Evolutionary conservation across 2,888 invertebrate genomes (phyloP).

Genomic region (Rutpela maculata): DNA sequence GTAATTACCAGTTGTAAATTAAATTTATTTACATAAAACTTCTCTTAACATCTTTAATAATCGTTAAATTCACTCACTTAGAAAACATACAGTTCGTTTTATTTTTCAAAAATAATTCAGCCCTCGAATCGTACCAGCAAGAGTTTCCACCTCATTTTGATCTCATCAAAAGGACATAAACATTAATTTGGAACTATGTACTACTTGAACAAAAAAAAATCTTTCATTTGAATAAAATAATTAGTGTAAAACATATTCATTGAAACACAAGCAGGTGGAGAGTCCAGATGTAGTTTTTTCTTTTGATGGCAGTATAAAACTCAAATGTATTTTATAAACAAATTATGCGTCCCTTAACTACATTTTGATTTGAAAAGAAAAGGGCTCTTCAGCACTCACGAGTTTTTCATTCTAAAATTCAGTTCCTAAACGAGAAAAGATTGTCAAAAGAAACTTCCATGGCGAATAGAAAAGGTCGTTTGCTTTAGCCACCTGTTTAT

Average conservation of each 20-base stretch:
- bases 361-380: conserved; percentile 5
- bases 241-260: neutral
- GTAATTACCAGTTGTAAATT: no score
- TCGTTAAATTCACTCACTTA: no score
- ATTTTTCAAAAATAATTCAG: no score
- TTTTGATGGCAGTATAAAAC: neutral
- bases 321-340: neutral
- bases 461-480: conserved; percentile 42
- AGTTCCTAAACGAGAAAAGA: conserved; percentile 23
- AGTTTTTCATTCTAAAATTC: conserved; percentile 2
- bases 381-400: conserved; percentile 10
- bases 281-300: neutral
- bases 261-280: neutral
- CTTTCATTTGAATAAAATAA: neutral
- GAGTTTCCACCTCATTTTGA: no score
- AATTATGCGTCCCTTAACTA: conserved; percentile 4
- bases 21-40: no score
- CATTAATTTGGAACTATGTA: no score
- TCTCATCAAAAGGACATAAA: no score
- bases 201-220: no score
- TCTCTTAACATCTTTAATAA: no score
- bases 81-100: no score
- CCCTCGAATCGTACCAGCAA: no score
- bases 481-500: conserved; percentile 48
- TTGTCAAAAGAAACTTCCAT: conserved; percentile 37